Evolutionary conservation across 2,888 invertebrate species (phyloP), one percentile per base, ranked within the genome.

Genomic region (Lobophora halterata): DNA sequence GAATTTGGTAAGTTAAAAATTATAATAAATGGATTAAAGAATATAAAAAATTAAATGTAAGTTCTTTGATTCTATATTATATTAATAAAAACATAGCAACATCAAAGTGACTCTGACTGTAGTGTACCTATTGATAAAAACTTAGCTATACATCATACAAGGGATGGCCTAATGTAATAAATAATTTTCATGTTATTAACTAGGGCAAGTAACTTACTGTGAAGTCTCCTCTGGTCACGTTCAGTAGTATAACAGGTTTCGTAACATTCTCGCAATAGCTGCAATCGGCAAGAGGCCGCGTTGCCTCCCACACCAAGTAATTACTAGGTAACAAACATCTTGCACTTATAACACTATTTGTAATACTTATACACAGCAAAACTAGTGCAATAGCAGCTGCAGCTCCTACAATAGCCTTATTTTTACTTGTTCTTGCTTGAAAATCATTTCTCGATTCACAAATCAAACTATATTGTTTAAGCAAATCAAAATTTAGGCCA

Each of bases 271-370:
- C 78, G 79, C 96, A 96, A 77, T 94, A 94, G 58, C 89, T 85
- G 69, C 97, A 97, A 78, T 95, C 90, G 10, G 95, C 93, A 33
- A 95, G 87, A 12, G 96, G 96, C 52, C 96, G 88, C 10, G 95
- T 93, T 32, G 94, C 93, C 82, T 97, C 96, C 95, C 95, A 95
- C 51, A 95, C 83, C 43, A 96, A 87, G 72, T 94, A 95, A 86
- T 96, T 96, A 75, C 94, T 95, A 50, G 93, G 92, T 65, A 96
- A 67, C 49, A 95, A 79, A 79, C 97, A 97, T 64, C 94, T 90
- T 50, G 91, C 86, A 58, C 90, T 89, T 54, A 90, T 57, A 50
- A 90, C 51, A 68, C 62, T 71, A 46, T 75, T 65, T 14, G 71
- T 55, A 40, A 65, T 55, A 55, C 52, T 61, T 34, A 66, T 37